These are phyloP conservation scores for Syrmaticus mikado DNA, from an alignment of 2,113 vertebrate genomes.

Conservation along the genomic window DNA sequence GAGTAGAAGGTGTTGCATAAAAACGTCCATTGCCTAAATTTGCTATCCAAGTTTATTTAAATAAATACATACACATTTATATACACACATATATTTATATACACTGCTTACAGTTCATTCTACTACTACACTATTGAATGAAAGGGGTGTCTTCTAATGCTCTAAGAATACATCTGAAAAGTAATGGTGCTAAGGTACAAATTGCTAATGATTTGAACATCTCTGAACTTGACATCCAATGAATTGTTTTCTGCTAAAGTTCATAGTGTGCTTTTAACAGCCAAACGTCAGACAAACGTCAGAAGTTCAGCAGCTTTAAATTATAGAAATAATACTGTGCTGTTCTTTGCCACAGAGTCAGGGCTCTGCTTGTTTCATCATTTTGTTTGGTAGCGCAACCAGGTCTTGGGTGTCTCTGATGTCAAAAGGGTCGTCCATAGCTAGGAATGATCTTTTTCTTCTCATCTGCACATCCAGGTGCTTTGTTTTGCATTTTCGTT, in stretches of 20 bases:
- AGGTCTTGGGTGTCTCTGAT: no score
- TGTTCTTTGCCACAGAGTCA: conserved; percentile 81
- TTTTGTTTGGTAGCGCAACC: no score
- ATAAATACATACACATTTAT: neutral
- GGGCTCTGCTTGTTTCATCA: neutral
- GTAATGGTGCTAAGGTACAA: neutral
- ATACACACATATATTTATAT: neutral
- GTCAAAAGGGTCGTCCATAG: no score
- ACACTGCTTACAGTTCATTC: neutral
- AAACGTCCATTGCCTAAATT: neutral
- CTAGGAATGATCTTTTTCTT: no score
- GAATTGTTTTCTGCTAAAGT: neutral
- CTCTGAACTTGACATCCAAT: no score
- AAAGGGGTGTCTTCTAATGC: neutral
- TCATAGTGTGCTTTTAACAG: neutral
- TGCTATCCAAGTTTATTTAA: neutral
- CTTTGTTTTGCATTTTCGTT: no score
- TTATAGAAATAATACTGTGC: neutral
- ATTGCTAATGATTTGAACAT: neutral
- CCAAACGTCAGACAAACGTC: neutral
- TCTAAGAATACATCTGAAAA: neutral
- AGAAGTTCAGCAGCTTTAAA: neutral
- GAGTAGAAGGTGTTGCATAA: neutral
- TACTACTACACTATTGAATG: neutral
- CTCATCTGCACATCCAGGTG: no score